These are phyloP conservation scores for Betta splendens DNA, from an alignment of 2,797 vertebrate genomes.

Conservation along the genomic window DNA sequence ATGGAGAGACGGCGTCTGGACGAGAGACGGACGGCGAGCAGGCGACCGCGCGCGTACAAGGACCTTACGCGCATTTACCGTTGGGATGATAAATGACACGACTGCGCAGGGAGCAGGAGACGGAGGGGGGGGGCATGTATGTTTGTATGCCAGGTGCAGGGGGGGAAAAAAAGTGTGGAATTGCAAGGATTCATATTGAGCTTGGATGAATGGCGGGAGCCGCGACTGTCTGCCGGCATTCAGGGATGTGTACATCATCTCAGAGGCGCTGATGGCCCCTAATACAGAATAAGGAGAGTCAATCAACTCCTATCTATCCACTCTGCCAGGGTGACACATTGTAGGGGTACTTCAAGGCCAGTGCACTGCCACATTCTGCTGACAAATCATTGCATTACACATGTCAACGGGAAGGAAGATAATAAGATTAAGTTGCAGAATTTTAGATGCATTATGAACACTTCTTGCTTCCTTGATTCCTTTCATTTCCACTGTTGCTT, in stretches of 20 bases:
- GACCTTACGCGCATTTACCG: slow-evolving; percentile 14
- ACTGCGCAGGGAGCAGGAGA: slow-evolving; percentile 25
- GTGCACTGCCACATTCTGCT: slow-evolving; percentile 66
- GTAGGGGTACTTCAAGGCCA: slow-evolving; percentile 75
- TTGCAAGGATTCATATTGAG: slow-evolving; percentile 48
- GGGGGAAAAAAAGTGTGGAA: slow-evolving; percentile 45
- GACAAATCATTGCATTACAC: slow-evolving; percentile 80
- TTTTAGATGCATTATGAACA: slow-evolving; percentile 68
- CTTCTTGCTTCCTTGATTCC: slow-evolving; percentile 54
- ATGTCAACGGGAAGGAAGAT: slow-evolving; percentile 64
- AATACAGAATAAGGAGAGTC: slow-evolving; percentile 81
- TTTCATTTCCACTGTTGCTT: slow-evolving; percentile 51
- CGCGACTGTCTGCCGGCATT: slow-evolving; percentile 71
- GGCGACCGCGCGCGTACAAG: slow-evolving; percentile 7
- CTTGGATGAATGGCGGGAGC: slow-evolving; percentile 64
- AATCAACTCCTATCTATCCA: slow-evolving; percentile 77
- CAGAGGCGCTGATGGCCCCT: slow-evolving; percentile 73
- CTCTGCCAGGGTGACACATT: slow-evolving; percentile 74
- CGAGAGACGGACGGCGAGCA: slow-evolving; percentile 22
- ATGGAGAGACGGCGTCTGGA: slow-evolving; percentile 11
- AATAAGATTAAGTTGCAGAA: slow-evolving; percentile 74
- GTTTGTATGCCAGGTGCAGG: slow-evolving; percentile 39
- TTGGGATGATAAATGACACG: slow-evolving; percentile 54
- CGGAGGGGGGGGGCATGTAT: too few relatives aligned
- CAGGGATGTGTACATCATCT: slow-evolving; percentile 77